A percentile compares a stretch with the other conserved stretches of the same genome.
Evolutionary conservation across 1,140 invertebrate species (phyloP).

Genomic region (Apis dorsata): DNA sequence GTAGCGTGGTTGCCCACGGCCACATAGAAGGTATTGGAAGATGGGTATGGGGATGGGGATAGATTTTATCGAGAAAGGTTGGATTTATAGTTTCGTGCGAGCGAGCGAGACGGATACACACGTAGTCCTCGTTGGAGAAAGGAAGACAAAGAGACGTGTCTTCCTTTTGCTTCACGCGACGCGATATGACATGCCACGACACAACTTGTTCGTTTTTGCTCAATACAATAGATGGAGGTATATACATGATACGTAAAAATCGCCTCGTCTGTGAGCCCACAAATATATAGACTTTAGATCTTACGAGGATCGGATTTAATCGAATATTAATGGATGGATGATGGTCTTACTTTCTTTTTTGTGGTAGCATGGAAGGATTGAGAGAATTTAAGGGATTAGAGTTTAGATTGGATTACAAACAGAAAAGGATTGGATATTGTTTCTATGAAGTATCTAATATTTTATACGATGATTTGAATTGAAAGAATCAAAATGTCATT

Average conservation of each 20-base stretch:
- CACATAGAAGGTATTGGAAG: conserved; percentile 31
- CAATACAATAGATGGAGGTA: not conserved
- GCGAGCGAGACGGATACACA: conserved; percentile 18
- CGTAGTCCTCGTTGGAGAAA: not conserved
- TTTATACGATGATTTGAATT: too few species aligned
- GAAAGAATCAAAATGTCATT: too few species aligned
- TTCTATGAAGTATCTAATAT: too few species aligned
- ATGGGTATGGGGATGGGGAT: conserved; percentile 10
- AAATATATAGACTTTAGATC: not conserved
- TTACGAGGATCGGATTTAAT: not conserved
- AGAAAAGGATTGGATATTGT: too few species aligned
- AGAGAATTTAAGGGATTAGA: too few species aligned
- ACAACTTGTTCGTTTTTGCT: conserved; percentile 12
- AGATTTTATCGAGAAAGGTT: conserved; percentile 62
- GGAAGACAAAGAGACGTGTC: conserved; percentile 10
- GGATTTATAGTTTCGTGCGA: conserved; percentile 56
- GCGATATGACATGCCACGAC: conserved; percentile 22
- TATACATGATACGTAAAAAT: not conserved
- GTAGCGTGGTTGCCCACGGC: conserved; percentile 40
- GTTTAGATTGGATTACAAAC: too few species aligned
- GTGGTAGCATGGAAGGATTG: too few species aligned
- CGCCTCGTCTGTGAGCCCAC: not conserved
- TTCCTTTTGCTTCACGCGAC: conserved; percentile 43
- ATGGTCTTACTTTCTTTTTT: too few species aligned
- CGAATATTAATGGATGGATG: too few species aligned